Evolutionary conservation across 2,113 vertebrate species (phyloP).

Genomic region (Stegastes partitus): DNA sequence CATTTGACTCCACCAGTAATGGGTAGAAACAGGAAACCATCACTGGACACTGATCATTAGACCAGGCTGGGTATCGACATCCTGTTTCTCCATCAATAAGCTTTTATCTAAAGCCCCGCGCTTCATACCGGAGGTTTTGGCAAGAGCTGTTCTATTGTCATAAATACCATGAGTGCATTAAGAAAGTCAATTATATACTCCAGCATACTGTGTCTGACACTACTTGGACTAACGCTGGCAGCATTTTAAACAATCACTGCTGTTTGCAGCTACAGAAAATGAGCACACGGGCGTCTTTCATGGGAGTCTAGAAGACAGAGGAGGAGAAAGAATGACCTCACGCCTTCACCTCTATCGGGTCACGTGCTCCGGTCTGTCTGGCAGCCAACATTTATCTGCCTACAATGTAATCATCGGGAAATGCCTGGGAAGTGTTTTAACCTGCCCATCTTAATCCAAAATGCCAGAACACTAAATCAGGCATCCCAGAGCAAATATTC

Average conservation of each 20-base stretch:
- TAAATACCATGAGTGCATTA: not conserved
- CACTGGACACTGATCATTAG: conserved; percentile 25
- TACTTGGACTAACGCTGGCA: not conserved
- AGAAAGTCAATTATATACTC: conserved; percentile 1
- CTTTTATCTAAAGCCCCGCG: not conserved
- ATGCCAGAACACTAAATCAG: conserved; percentile 71
- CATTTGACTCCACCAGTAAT: conserved; percentile 28
- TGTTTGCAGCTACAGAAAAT: conserved; percentile 1
- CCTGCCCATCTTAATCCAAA: conserved; percentile 73
- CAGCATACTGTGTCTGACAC: not conserved
- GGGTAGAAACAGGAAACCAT: conserved; percentile 28
- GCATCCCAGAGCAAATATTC: conserved; percentile 68
- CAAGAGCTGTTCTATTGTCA: not conserved
- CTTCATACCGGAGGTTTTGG: conserved; percentile 5
- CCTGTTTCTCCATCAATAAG: not conserved
- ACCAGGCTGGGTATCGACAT: conserved; percentile 12
- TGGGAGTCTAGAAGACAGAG: not conserved
- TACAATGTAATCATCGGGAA: conserved; percentile 64
- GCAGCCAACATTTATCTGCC: conserved; percentile 44
- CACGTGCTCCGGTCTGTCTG: conserved; percentile 40
- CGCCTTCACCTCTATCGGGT: conserved; percentile 19
- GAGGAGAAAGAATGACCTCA: conserved; percentile 30
- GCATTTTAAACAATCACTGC: not conserved
- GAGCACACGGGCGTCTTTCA: not conserved
- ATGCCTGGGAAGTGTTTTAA: conserved; percentile 78